These are phyloP conservation scores for Noctilio leporinus DNA, from an alignment of 2,113 vertebrate species.

Conservation along the genomic window DNA sequence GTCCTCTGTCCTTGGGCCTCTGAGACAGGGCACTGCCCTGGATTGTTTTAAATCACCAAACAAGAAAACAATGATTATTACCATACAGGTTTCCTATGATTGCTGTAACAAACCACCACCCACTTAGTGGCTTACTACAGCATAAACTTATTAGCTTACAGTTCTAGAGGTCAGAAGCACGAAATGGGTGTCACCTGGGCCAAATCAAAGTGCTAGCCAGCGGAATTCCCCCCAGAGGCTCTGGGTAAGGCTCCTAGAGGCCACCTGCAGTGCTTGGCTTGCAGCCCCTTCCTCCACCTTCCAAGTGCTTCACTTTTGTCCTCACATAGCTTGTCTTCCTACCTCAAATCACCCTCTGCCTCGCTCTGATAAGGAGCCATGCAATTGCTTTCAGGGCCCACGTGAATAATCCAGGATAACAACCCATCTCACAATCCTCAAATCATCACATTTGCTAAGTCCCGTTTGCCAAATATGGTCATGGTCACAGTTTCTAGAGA, in stretches of 20 bases:
- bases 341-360: background rate
- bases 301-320: background rate
- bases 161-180: background rate
- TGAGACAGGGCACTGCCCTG: too few species aligned
- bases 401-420: too few species aligned
- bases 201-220: background rate
- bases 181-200: background rate
- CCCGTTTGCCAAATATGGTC: background rate
- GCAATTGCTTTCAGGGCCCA: background rate
- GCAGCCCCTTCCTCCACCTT: background rate
- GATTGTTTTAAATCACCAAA: background rate
- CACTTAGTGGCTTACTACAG: background rate
- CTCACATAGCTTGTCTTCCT: accelerated
- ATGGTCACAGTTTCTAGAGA: background rate
- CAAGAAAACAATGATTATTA: background rate
- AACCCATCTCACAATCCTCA: background rate
- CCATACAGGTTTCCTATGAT: background rate
- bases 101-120: background rate
- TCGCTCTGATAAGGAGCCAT: background rate
- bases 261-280: background rate
- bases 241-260: accelerated
- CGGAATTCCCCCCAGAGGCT: accelerated
- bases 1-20: too few species aligned
- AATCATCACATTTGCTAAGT: too few species aligned
- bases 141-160: background rate